Evolutionary conservation across 2,888 invertebrate genomes (phyloP), one percentile per base, ranked within the genome.

Genomic region (Tipula lateralis): DNA sequence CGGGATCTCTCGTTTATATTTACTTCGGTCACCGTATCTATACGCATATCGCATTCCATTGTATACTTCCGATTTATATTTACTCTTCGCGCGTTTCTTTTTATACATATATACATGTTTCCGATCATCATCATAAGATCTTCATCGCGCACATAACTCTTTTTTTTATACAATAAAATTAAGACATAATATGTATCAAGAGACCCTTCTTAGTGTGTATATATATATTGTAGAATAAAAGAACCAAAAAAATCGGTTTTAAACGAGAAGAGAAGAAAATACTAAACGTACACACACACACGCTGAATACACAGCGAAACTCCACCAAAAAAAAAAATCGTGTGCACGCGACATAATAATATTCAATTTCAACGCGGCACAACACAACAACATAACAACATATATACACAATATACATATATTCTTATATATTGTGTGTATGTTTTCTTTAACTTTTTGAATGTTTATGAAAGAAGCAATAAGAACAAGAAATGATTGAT

Each of bases 271-370:
- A 66, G 66, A 66, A 66, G 66, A 24, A 66, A 66, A 39, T 39
- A n/a, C n/a, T n/a, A n/a, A 36, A 36, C 6, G 12, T 36, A 36
- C 9, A 44, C 44, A 44, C 44, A 66, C 39, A 50, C 19, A 44
- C 44, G n/a, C n/a, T n/a, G n/a, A 66, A 9, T 24, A 66, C 44
- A 50, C 66, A 66, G 66, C 66, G 66, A 66, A 66, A 66, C 66
- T 66, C 66, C 66, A 66, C 66, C 66, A 66, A 66, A 66, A 66
- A 66, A 66, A 24, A 66, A 66, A 66, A 66, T 66, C 66, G 66
- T 66, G 66, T 66, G 66, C 66, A 66, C 66, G 66, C 66, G 66
- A 66, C 66, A 66, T 66, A 66, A 66, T 66, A 66, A 66, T 66
- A 66, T 66, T 66, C 66, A 66, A 66, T 66, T 66, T 66, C 66